A percentile compares a stretch with the other conserved stretches of the same genome.
phyloP scores from a whole-genome alignment of 2,888 invertebrate genomes.

The Ormia ochracea region DNA sequence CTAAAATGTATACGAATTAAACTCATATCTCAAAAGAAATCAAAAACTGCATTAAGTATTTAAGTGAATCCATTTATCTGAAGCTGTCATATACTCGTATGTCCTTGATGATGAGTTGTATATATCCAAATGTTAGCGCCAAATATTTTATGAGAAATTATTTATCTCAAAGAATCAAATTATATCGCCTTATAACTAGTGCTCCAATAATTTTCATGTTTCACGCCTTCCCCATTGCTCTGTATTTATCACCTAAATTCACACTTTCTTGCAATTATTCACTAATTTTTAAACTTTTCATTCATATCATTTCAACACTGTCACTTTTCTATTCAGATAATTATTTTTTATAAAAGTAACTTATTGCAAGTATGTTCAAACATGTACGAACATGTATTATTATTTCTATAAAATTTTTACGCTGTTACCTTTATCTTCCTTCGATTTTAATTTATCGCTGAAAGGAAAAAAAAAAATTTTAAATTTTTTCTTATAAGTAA shows the following conservation, averaged over 20 bases:
- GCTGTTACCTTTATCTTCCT: conserved; percentile 77
- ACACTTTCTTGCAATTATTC: conserved; percentile 68
- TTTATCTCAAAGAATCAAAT: neutral
- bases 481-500: neutral
- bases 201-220: neutral
- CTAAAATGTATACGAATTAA: neutral
- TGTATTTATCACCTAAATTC: conserved; percentile 68
- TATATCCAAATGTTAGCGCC: neutral
- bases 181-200: neutral
- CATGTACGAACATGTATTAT: neutral
- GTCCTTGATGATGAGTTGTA: neutral
- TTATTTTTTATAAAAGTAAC: conserved; percentile 6
- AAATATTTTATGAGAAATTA: too few species aligned
- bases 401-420: conserved; percentile 50
- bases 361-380: neutral
- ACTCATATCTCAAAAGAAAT: neutral
- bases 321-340: conserved; percentile 31
- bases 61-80: neutral
- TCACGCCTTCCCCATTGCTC: neutral
- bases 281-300: neutral
- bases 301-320: conserved; percentile 40
- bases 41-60: neutral
- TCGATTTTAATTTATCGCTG: conserved; percentile 71
- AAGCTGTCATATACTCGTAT: neutral
- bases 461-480: neutral